Base-by-base conservation (phyloP, 2,888 invertebrate genomes). In the Periphyllus acericola region DNA sequence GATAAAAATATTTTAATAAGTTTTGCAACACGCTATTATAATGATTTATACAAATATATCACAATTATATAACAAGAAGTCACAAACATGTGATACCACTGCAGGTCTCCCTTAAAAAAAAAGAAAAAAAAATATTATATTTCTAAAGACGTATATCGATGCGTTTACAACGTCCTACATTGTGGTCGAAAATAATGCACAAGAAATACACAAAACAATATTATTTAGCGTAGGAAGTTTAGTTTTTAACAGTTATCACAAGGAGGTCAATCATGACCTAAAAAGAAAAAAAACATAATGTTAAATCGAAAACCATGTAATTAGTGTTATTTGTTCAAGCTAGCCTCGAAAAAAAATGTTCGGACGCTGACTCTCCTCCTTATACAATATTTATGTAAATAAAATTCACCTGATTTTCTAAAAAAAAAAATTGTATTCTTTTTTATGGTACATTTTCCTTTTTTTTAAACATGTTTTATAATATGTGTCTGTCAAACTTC, bases 221-320 rank as follows among this genome's bases (percentile, higher is more conserved):
- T 25, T 29, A 68, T 68, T n/a, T 11, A 68, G 29, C 68, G 29
- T 68, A 11, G 29, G 8, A 29, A 68, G 68, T 68, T 68, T 68
- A n/a, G 29, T 29, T 29, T 68, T 68, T 14, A 60, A 60, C 60
- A 60, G 60, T 60, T 60, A 60, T 60, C 29, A 29, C n/a, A 29
- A 52, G 52, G 46, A 76, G 76, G 52, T 29, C 76, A 21, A 46
- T 76, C 14, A 40, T 8, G 0, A 17, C 46, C 46, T 8, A 40
- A 75, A n/a, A n/a, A n/a, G n/a, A 75, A 75, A 19, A 32, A 32
- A 72, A 72, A 72, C 5, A 74, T 29, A 52, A 52, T 52, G 29
- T 29, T 52, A 76, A 76, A 76, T 29, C 76, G 52, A 76, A 76
- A 76, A 76, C 76, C 76, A 46, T 52, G 76, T 76, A 76, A 76